Conservation (phyloP, 2,113 vertebrate genomes). For the Pomatostomus ruficeps region DNA sequence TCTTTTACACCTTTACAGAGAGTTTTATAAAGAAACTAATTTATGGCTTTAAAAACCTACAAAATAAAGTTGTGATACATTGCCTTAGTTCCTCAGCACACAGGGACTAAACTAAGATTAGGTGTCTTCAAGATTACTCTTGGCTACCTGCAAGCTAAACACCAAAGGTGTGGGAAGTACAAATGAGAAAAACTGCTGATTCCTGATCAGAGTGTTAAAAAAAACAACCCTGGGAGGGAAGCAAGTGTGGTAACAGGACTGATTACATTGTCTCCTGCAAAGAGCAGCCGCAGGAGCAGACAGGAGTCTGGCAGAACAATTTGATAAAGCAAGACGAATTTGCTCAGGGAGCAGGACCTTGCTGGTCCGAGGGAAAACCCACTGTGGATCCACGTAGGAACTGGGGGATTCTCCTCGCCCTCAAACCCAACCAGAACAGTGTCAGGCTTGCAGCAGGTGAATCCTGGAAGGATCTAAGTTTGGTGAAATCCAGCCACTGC, state of each 20-base stretch:
- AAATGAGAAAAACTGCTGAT: constrained; percentile 4
- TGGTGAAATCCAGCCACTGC: neutral
- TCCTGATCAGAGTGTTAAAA: neutral
- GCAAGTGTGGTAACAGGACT: neutral
- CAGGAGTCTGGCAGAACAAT: neutral
- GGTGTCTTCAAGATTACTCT: neutral
- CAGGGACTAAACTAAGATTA: constrained; percentile 4
- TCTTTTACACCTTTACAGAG: neutral
- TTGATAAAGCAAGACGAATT: neutral
- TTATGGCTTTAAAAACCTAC: neutral
- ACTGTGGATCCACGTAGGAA: neutral
- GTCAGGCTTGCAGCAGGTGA: neutral
- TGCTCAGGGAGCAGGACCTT: neutral
- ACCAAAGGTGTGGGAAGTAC: neutral
- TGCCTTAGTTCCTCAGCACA: neutral
- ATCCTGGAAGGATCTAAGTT: neutral
- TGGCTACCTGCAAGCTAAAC: constrained; percentile 7
- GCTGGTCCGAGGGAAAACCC: neutral
- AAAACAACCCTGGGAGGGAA: neutral
- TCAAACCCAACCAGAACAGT: neutral
- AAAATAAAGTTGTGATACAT: neutral
- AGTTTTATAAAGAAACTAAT: constrained; percentile 18
- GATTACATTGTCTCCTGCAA: neutral
- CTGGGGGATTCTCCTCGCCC: neutral
- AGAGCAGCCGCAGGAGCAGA: neutral